Conservation (phyloP, 2,113 vertebrate species). For the Microtus pennsylvanicus region DNA sequence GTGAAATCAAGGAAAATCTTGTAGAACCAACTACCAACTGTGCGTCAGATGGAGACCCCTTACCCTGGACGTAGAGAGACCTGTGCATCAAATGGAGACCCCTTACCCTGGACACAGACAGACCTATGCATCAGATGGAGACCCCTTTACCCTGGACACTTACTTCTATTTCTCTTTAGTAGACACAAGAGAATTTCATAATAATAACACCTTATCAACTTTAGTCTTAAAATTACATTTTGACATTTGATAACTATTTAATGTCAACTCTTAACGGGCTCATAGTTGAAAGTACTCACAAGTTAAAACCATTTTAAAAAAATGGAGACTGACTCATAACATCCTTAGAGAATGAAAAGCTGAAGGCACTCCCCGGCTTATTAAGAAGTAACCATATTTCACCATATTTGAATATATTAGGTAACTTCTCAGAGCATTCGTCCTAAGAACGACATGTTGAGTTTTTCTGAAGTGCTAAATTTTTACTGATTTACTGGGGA, state of each 20-base stretch:
- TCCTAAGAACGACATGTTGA: conserved; percentile 6
- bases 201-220: conserved; percentile 5
- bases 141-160: background rate
- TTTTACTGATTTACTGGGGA: background rate
- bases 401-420: conserved; percentile 18
- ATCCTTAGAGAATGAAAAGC: conserved; percentile 10
- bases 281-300: conserved; percentile 23
- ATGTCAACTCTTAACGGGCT: conserved; percentile 38
- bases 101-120: background rate
- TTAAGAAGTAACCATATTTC: conserved; percentile 29
- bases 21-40: background rate
- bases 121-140: no score
- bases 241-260: conserved; percentile 10
- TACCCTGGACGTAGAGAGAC: background rate
- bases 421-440: background rate
- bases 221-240: conserved; percentile 8
- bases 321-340: background rate
- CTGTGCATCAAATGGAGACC: no score
- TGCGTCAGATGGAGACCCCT: background rate
- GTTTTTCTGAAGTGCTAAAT: background rate
- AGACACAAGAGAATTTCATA: background rate
- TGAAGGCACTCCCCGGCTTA: background rate
- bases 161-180: conserved; percentile 47
- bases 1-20: background rate
- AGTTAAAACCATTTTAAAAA: conserved; percentile 25